Percentiles rank a stretch among this genome's conserved stretches.
Evolutionary conservation across 2,113 vertebrate species (phyloP).

Genomic region (Paradoxurus hermaphroditus): DNA sequence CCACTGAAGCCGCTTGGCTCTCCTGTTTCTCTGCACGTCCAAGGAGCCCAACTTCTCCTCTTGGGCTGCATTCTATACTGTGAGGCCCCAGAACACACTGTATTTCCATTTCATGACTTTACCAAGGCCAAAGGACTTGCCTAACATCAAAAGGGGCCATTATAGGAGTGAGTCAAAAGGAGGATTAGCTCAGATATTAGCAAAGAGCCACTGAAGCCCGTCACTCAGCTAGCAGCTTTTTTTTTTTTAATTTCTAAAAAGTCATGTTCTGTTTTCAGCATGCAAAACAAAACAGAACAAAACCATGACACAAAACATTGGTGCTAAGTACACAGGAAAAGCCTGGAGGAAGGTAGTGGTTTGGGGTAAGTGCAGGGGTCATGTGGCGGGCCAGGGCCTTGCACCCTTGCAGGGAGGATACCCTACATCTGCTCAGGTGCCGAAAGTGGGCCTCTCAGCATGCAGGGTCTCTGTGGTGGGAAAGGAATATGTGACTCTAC

Average conservation of each 20-base stretch:
- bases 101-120: not conserved
- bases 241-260: not conserved
- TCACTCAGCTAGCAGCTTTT: not conserved
- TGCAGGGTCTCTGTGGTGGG: not conserved
- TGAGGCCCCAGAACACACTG: not conserved
- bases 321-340: not conserved
- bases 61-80: not conserved
- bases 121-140: not conserved
- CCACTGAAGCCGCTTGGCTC: not conserved
- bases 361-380: not conserved
- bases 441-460: not conserved
- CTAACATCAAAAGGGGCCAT: not conserved
- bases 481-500: not conserved
- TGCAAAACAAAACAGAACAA: slow-evolving; percentile 43
- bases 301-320: not conserved
- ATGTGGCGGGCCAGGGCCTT: not conserved
- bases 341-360: not conserved
- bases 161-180: not conserved
- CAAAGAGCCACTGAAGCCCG: not conserved
- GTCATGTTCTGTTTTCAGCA: slow-evolving; percentile 20
- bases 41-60: not conserved
- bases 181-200: not conserved
- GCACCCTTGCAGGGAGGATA: not conserved
- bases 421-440: not conserved
- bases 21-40: not conserved